Evolutionary conservation across 2,113 vertebrate genomes (phyloP).

Genomic region (Micronycteris hirsuta): DNA sequence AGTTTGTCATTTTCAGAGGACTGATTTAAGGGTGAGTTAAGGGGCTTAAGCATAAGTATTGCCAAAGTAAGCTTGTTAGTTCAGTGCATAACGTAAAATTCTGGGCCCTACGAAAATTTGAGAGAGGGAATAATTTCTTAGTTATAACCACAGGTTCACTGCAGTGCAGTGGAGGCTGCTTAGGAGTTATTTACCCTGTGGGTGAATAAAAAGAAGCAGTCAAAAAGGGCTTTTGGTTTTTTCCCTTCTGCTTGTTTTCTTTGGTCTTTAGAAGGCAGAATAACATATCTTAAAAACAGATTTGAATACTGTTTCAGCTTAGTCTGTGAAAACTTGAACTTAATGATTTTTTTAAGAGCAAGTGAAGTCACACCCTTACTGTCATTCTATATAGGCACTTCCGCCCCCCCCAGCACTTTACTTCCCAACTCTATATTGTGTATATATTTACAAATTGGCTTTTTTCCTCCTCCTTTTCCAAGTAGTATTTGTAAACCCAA

Average conservation of each 20-base stretch:
- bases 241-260: constrained; percentile 12
- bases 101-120: constrained; percentile 39
- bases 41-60: constrained; percentile 75
- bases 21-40: constrained; percentile 79
- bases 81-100: constrained; percentile 60
- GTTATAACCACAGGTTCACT: neutral
- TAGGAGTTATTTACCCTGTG: constrained; percentile 3
- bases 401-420: neutral
- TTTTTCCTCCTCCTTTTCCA: neutral
- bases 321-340: constrained; percentile 2
- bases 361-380: neutral
- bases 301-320: neutral
- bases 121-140: constrained; percentile 33
- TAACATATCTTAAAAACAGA: constrained; percentile 11
- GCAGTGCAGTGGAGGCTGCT: neutral
- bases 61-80: constrained; percentile 70
- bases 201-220: neutral
- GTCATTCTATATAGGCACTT: neutral
- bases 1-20: constrained; percentile 76
- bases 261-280: constrained; percentile 31
- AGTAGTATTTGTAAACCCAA: constrained; percentile 13
- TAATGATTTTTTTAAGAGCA: constrained; percentile 5
- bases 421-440: neutral
- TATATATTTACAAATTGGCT: neutral
- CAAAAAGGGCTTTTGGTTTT: constrained; percentile 28